A percentile compares a stretch with the other conserved stretches of the same genome.
Evolutionary conservation across 2,888 invertebrate genomes (phyloP).

Genomic region (Chloromyia formosa): DNA sequence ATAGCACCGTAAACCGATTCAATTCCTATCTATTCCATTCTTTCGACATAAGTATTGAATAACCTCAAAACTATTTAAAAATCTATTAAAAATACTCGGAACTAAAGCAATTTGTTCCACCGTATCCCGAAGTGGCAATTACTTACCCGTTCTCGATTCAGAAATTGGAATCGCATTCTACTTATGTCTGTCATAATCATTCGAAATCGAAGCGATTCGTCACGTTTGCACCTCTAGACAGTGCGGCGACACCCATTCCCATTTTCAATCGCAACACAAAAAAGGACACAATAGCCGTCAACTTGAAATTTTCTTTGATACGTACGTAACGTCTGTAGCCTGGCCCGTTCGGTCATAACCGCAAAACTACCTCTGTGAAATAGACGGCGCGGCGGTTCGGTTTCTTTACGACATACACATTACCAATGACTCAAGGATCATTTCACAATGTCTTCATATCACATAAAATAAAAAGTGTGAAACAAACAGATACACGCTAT

Average conservation of each 20-base stretch:
- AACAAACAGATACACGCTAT: conserved; percentile 17
- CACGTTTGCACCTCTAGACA: conserved; percentile 42
- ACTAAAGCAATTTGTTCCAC: conserved; percentile 24
- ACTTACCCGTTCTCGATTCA: not conserved
- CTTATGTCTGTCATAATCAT: conserved; percentile 36
- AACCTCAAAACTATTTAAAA: not conserved
- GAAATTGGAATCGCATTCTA: not conserved
- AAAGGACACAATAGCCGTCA: conserved; percentile 16
- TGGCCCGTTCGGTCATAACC: too few species aligned
- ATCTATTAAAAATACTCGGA: conserved; percentile 16
- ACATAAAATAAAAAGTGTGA: conserved; percentile 4
- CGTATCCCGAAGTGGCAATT: conserved; percentile 22
- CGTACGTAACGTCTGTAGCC: not conserved
- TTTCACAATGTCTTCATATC: conserved; percentile 11
- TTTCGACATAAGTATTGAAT: not conserved
- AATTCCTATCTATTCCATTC: not conserved
- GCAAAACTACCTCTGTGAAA: too few species aligned
- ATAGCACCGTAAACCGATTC: not conserved
- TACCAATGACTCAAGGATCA: not conserved
- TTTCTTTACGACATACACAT: conserved; percentile 15
- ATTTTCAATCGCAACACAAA: not conserved
- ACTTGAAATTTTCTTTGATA: conserved; percentile 6
- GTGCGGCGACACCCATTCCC: conserved; percentile 29
- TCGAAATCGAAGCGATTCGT: conserved; percentile 23
- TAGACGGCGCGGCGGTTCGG: not conserved